Percentiles rank a stretch among this genome's conserved stretches.
Conservation (phyloP, 2,888 invertebrate species). For the Autographa gamma region DNA sequence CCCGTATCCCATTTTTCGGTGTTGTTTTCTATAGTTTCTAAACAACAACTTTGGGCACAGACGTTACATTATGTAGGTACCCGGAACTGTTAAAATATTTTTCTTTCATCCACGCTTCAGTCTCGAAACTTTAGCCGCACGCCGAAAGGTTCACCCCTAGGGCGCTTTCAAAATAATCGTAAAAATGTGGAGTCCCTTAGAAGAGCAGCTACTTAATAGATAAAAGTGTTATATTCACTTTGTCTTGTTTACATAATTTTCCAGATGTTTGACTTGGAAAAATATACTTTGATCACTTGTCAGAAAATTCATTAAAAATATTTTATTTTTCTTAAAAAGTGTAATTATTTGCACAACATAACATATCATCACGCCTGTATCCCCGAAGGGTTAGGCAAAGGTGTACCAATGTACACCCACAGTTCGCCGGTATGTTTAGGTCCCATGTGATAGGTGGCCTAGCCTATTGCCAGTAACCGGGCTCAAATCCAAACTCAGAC, state of each 20-base stretch:
- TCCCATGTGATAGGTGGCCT: too few relatives aligned
- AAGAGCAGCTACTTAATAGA: slow-evolving; percentile 64
- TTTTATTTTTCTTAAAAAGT: too few relatives aligned
- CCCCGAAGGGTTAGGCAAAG: too few relatives aligned
- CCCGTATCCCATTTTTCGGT: not conserved
- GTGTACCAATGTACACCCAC: too few relatives aligned
- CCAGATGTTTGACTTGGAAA: slow-evolving; percentile 42
- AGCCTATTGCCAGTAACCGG: too few relatives aligned
- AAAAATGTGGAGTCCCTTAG: slow-evolving; percentile 71
- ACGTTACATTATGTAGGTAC: not conserved
- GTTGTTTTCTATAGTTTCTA: not conserved
- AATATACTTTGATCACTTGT: not conserved
- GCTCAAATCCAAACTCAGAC: too few relatives aligned
- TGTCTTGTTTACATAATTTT: slow-evolving; percentile 56
- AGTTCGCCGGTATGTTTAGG: too few relatives aligned
- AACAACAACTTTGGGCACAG: not conserved
- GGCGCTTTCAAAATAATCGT: slow-evolving; percentile 75
- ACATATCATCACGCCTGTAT: too few relatives aligned
- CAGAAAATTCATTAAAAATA: not conserved
- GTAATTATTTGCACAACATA: too few relatives aligned
- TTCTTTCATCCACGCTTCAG: slow-evolving; percentile 24
- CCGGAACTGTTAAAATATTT: not conserved
- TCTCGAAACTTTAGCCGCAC: slow-evolving; percentile 55
- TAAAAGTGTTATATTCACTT: slow-evolving; percentile 64
- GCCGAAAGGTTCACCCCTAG: slow-evolving; percentile 59